Conservation (phyloP, 2,797 vertebrate genomes). For the Neosilurus hyrtlii region DNA sequence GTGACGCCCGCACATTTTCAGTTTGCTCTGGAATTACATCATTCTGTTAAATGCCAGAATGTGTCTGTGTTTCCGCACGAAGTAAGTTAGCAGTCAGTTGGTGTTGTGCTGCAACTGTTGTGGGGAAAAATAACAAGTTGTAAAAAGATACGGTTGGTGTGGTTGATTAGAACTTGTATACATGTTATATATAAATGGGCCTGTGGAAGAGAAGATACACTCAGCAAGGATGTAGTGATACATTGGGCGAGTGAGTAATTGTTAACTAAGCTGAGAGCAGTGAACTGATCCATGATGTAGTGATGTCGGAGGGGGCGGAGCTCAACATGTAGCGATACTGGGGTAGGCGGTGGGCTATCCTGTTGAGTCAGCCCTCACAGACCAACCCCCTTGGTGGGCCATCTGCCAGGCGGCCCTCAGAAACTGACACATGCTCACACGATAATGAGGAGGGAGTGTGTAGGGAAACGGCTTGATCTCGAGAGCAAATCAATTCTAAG, state of each 20-base stretch:
- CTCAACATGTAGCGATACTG: constrained; percentile 21
- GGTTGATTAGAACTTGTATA: background rate
- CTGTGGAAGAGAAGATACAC: background rate
- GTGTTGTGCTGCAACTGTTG: background rate
- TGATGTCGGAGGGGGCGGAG: constrained; percentile 23
- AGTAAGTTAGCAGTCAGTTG: background rate
- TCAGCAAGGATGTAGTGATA: constrained; percentile 39
- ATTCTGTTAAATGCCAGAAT: no score
- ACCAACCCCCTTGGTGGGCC: constrained; percentile 65
- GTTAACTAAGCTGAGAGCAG: constrained; percentile 49
- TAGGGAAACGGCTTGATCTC: constrained; percentile 16
- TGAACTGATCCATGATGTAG: constrained; percentile 50
- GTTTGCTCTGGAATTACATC: constrained; percentile 5
- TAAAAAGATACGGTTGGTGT: background rate
- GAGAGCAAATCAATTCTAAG: constrained; percentile 11
- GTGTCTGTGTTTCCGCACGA: background rate
- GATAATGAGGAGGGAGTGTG: constrained; percentile 39
- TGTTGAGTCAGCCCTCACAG: constrained; percentile 45
- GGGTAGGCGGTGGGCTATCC: constrained; percentile 33
- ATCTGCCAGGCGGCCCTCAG: constrained; percentile 67
- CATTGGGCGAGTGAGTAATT: constrained; percentile 39
- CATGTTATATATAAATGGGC: background rate
- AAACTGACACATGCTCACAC: constrained; percentile 51
- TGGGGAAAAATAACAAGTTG: background rate
- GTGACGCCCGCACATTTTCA: background rate